Base-by-base conservation (phyloP, 2,888 invertebrate species). In the Nomada hirtipes region DNA sequence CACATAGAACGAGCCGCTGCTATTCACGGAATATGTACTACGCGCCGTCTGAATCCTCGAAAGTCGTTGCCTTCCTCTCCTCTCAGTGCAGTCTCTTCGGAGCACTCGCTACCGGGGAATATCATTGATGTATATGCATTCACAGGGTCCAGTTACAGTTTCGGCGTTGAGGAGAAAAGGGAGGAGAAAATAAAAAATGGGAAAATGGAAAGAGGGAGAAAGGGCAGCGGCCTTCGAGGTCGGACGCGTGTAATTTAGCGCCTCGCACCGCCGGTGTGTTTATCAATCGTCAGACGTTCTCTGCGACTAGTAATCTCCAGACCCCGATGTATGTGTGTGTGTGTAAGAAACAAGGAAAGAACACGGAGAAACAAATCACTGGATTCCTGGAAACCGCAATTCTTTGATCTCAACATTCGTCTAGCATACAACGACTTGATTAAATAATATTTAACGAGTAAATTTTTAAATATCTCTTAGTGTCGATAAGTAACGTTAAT, bases 361-460 rank as follows among this genome's bases (percentile, higher is more conserved):
- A 52, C 64, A 36, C 36, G 23, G 44, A 60, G 60, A 65, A 72
- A 60, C 60, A 64, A 73, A 83, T 76, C 76, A 81, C 69, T 81
- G 83, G 80, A 80, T 85, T 79, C 79, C 85, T 86, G 81, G 79
- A 90, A 90, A 89, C 88, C 89, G 89, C 92, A 91, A 90, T 93
- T 93, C 92, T 92, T 93, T 93, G 94, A 94, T 94, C 94, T 93
- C 94, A 94, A 91, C 91, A 91, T 90, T 91, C 90, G 91, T 91
- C 91, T 91, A 91, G 91, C 90, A 92, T 91, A 92, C 92, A 92
- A 92, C 92, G 92, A 92, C 90, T 92, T 90, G 90, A 91, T 91
- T 89, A 88, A 88, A 88, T 89, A 88, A 88, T 92, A 90, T 91
- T 89, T 90, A 91, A 90, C 85, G 88, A 90, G 84, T 90, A 87